These are phyloP conservation scores for Theonella swinhoei DNA, from an alignment of 37 sponge, comb jelly and placozoan genomes.

Conservation along the genomic window DNA sequence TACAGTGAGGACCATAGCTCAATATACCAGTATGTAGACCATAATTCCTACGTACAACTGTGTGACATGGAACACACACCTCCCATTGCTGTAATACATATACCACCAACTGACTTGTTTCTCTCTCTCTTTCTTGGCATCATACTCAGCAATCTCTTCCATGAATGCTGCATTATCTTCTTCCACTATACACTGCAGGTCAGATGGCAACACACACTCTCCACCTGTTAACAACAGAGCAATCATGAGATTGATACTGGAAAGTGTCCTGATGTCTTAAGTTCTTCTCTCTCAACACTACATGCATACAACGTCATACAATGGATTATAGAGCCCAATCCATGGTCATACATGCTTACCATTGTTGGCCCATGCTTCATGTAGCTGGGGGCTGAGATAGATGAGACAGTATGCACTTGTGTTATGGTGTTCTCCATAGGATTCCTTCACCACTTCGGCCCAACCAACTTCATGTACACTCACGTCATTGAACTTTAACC, in stretches of 20 bases:
- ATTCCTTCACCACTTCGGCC: constrained; percentile 76
- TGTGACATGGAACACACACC: no score
- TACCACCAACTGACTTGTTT: no score
- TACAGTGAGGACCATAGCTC: no score
- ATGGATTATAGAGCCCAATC: no score
- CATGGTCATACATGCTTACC: no score
- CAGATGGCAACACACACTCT: not conserved
- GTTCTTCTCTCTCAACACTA: not conserved
- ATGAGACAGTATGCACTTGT: constrained; percentile 87
- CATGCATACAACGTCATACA: no score
- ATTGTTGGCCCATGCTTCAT: constrained; percentile 20
- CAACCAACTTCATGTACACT: constrained; percentile 70
- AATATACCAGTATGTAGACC: no score
- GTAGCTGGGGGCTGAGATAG: constrained; percentile 50
- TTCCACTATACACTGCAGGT: constrained; percentile 4
- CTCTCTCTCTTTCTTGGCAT: constrained; percentile 9
- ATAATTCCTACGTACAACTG: no score
- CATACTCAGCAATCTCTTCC: constrained; percentile 33
- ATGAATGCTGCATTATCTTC: constrained; percentile 17
- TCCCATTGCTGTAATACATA: no score
- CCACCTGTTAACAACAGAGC: not conserved
- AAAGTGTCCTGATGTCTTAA: not conserved
- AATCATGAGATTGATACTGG: not conserved
- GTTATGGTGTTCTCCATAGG: constrained; percentile 55
- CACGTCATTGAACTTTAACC: constrained; percentile 86